Evolutionary conservation across 2,113 vertebrate species (phyloP).

Genomic region (Lamprotornis superbus): DNA sequence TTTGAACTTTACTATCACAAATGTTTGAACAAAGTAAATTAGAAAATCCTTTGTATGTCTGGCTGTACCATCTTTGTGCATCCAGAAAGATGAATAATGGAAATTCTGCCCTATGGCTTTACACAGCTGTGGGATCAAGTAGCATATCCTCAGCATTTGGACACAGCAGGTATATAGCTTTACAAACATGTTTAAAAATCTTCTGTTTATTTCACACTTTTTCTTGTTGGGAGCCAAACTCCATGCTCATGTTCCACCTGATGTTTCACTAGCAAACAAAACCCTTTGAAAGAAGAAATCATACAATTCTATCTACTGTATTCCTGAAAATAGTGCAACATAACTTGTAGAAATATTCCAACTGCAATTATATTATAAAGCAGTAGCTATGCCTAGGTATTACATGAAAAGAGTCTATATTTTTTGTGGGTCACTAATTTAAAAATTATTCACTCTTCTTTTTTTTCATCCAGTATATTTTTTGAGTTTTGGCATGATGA

Average conservation of each 20-base stretch:
- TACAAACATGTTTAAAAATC: not conserved
- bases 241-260: not conserved
- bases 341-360: not conserved
- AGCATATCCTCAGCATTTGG: not conserved
- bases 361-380: not conserved
- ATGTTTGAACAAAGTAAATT: not conserved
- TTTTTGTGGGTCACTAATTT: not conserved
- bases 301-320: not conserved
- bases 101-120: accelerated
- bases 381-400: not conserved
- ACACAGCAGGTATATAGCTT: not conserved
- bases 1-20: not conserved
- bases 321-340: not conserved
- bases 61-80: not conserved
- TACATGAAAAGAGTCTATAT: not conserved
- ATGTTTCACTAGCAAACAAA: not conserved
- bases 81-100: not conserved
- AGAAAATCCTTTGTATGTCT: not conserved
- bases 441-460: not conserved
- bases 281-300: not conserved
- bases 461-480: not conserved
- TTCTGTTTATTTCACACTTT: not conserved
- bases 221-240: not conserved
- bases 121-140: not conserved
- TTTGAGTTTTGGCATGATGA: not conserved